Percentiles rank a stretch among this genome's conserved stretches.
Conservation (phyloP, 1,140 invertebrate genomes). For the Hylyphantes graminicola region DNA sequence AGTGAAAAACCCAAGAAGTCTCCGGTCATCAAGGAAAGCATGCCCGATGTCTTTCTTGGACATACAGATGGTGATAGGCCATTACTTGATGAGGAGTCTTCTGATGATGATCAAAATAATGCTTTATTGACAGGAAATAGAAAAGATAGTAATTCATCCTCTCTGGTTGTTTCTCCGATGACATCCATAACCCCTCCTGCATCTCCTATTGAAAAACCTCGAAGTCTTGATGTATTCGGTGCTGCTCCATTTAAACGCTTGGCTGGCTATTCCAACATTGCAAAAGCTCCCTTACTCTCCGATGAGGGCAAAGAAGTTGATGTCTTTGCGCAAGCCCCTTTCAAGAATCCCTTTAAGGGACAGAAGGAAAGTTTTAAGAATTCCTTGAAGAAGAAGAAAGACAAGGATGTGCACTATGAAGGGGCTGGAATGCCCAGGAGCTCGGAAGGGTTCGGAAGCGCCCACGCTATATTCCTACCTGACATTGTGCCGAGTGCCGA, state of each 20-base stretch:
- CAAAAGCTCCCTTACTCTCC: slow-evolving; percentile 58
- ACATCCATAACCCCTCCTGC: slow-evolving; percentile 38
- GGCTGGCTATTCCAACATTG: slow-evolving; percentile 60
- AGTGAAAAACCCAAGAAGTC: slow-evolving; percentile 35
- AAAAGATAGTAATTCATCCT: slow-evolving; percentile 42
- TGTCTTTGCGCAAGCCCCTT: slow-evolving; percentile 81
- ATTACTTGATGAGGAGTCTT: slow-evolving; percentile 80
- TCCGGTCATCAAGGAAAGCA: slow-evolving; percentile 50
- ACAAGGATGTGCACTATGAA: slow-evolving; percentile 49
- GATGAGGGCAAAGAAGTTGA: slow-evolving; percentile 69
- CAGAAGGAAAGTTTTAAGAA: slow-evolving; percentile 44
- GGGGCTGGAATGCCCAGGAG: slow-evolving; percentile 4
- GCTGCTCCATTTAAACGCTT: slow-evolving; percentile 67
- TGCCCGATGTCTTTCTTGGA: slow-evolving; percentile 73
- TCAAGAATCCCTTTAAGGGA: slow-evolving; percentile 70
- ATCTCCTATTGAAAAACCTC: slow-evolving; percentile 35
- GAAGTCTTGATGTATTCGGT: slow-evolving; percentile 66
- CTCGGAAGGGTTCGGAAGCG: slow-evolving; percentile 17
- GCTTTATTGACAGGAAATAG: slow-evolving; percentile 8
- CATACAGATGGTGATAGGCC: slow-evolving; percentile 84
- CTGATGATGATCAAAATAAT: slow-evolving; percentile 61
- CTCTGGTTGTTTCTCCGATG: slow-evolving; percentile 23
- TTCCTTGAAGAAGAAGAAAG: slow-evolving; percentile 52
- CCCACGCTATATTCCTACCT: slow-evolving; percentile 37
- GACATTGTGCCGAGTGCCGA: slow-evolving; percentile 43